Conservation (phyloP, 2,888 invertebrate genomes). For the Lagria hirta region DNA sequence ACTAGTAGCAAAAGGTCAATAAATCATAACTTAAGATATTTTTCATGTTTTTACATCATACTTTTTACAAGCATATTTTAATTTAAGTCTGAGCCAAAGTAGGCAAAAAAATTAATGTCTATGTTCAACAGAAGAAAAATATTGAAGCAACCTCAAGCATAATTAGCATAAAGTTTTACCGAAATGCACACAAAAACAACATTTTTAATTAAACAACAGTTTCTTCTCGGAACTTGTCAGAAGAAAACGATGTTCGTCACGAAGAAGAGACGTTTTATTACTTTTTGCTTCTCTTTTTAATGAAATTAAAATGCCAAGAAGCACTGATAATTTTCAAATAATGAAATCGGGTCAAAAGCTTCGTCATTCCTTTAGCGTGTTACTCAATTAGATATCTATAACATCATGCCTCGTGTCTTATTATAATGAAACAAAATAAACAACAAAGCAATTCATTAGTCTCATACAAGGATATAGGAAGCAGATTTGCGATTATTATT, state of each 20-base stretch:
- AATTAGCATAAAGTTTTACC: constrained; percentile 11
- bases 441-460: constrained; percentile 16
- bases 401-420: constrained; percentile 14
- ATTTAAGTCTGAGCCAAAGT: no score
- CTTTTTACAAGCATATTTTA: no score
- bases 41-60: no score
- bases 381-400: constrained; percentile 8
- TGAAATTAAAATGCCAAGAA: no score
- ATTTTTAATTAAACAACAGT: constrained; percentile 2
- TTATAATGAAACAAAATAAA: constrained; percentile 13
- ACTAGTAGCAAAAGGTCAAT: no score
- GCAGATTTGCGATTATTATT: constrained; percentile 17
- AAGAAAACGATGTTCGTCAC: constrained; percentile 2
- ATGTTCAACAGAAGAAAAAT: no score
- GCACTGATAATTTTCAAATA: neutral
- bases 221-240: no score
- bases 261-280: neutral
- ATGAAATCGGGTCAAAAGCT: neutral
- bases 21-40: no score
- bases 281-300: no score
- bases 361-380: constrained; percentile 14
- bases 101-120: no score
- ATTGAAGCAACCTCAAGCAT: constrained; percentile 7
- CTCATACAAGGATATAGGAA: constrained; percentile 23
- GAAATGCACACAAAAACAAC: constrained; percentile 3